These are phyloP conservation scores for Diaprepes abbreviatus DNA, from an alignment of 2,888 invertebrate genomes.

Conservation along the genomic window DNA sequence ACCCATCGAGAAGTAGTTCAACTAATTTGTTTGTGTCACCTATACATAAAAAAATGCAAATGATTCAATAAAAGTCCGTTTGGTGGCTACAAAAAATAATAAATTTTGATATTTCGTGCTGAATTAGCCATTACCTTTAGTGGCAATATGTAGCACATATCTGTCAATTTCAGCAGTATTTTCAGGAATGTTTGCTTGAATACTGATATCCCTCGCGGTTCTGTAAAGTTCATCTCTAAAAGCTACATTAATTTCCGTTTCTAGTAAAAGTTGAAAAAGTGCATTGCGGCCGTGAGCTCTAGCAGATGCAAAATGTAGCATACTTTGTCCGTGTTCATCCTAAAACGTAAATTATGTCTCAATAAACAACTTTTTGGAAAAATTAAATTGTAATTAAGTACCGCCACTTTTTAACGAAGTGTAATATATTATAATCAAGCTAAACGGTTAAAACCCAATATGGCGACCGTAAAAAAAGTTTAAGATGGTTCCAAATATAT, in stretches of 20 bases:
- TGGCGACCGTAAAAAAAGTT: no score
- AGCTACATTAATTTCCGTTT: conserved; percentile 84
- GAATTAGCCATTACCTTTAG: conserved; percentile 80
- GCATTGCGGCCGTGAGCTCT: conserved; percentile 86
- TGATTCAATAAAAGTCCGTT: no score
- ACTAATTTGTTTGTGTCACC: conserved; percentile 77
- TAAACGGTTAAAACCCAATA: no score
- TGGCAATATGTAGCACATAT: conserved; percentile 83
- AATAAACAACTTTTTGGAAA: no score
- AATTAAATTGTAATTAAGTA: no score
- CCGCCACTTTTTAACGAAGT: no score
- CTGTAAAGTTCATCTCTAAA: conserved; percentile 89
- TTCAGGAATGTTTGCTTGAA: conserved; percentile 81
- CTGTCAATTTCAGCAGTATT: conserved; percentile 88
- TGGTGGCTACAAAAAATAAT: no score
- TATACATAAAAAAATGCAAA: conserved; percentile 55
- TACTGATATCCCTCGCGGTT: conserved; percentile 88
- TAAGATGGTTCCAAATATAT: no score
- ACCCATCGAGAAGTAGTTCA: conserved; percentile 83
- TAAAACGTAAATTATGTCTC: conserved; percentile 64
- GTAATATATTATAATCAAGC: no score
- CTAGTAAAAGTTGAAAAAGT: conserved; percentile 83
- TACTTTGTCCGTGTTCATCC: conserved; percentile 92
- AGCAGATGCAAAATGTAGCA: conserved; percentile 90
- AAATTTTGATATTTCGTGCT: no score